Percentiles rank a stretch among this genome's conserved stretches.
phyloP scores from a whole-genome alignment of 2,113 vertebrate species.

The Ramphastos sulfuratus region DNA sequence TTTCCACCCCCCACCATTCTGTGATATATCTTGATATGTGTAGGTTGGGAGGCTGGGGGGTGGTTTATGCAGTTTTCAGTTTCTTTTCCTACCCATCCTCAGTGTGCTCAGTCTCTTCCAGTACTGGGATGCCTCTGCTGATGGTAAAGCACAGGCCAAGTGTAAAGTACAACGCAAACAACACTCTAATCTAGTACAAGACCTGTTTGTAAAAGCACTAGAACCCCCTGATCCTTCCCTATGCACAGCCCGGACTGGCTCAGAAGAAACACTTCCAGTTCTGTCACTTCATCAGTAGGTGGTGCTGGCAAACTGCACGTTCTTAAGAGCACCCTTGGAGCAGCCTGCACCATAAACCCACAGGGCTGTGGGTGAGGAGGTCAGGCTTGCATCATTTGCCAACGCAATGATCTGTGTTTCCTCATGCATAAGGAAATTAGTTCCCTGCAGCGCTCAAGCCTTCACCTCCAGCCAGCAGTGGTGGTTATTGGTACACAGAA shows the following conservation, averaged over 20 bases:
- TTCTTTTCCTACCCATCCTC: neutral
- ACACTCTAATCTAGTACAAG: neutral
- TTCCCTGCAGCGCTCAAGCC: neutral
- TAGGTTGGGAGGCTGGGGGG: rapidly evolving
- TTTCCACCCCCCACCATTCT: too few relatives aligned
- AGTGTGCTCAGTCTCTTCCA: neutral
- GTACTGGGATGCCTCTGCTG: neutral
- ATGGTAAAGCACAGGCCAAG: neutral
- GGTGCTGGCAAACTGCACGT: slow-evolving; percentile 30
- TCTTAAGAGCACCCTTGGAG: too few relatives aligned
- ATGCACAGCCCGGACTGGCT: neutral
- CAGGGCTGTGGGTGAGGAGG: neutral
- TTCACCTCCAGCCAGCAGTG: neutral
- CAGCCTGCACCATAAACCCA: neutral
- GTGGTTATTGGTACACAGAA: rapidly evolving
- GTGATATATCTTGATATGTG: neutral
- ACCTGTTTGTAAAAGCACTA: neutral
- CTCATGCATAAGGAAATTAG: rapidly evolving
- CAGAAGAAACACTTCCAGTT: neutral
- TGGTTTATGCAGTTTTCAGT: neutral
- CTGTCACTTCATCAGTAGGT: slow-evolving; percentile 22
- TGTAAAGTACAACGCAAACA: neutral
- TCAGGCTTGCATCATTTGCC: rapidly evolving
- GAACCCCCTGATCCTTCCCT: too few relatives aligned
- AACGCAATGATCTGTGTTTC: rapidly evolving